phyloP scores from a whole-genome alignment of 1,140 invertebrate species.

The Oryctes rhinoceros region DNA sequence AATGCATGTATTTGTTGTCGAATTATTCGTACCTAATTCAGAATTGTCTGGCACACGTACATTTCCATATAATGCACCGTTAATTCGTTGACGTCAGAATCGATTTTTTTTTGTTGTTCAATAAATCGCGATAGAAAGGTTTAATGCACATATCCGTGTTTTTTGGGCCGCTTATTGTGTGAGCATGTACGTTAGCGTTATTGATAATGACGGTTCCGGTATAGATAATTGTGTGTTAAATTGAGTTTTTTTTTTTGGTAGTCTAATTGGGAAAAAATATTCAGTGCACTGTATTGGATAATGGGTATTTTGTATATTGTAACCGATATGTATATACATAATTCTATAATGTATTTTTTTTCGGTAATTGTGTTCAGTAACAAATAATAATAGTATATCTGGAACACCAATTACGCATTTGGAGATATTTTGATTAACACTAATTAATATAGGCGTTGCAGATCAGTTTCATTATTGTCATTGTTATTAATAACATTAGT shows the following conservation, averaged over 20 bases:
- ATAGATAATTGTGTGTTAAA: conserved; percentile 26
- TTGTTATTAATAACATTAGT: neutral
- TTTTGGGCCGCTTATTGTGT: neutral
- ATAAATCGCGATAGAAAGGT: conserved; percentile 32
- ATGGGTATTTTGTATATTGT: neutral
- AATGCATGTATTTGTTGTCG: neutral
- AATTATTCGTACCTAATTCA: neutral
- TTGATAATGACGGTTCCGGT: conserved; percentile 26
- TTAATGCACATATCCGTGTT: conserved; percentile 30
- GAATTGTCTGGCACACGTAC: neutral
- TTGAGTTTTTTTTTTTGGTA: conserved; percentile 14
- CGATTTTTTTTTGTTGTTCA: conserved; percentile 1
- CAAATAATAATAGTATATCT: conserved; percentile 2
- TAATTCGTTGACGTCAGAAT: conserved; percentile 29
- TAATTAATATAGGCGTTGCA: conserved; percentile 4
- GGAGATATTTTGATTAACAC: conserved; percentile 14
- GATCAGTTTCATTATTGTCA: conserved; percentile 4
- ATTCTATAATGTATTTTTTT: neutral
- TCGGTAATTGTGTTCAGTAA: neutral
- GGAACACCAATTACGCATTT: neutral
- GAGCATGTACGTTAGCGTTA: neutral
- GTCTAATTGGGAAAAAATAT: neutral
- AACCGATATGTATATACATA: neutral
- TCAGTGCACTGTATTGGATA: neutral
- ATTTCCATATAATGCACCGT: conserved; percentile 34